Evolutionary conservation across 1,140 invertebrate genomes (phyloP).

Genomic region (Reticulitermes speratus): DNA sequence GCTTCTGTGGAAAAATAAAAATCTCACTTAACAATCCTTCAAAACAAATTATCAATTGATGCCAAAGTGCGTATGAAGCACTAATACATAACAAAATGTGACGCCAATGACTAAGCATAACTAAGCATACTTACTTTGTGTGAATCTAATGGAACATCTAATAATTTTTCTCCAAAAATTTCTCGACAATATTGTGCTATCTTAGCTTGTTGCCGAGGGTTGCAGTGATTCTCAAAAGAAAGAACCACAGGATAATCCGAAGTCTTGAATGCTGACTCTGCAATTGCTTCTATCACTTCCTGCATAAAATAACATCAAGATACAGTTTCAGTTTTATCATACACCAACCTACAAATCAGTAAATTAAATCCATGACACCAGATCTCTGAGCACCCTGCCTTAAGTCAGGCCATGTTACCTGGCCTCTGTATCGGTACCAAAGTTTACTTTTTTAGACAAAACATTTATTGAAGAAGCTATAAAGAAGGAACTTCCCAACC

Average conservation of each 20-base stretch:
- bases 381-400: not conserved
- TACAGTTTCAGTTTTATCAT: conserved; percentile 2
- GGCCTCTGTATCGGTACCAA: too few species aligned
- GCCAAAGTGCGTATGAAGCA: too few species aligned
- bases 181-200: conserved; percentile 95
- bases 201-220: conserved; percentile 93
- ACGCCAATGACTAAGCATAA: too few species aligned
- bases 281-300: conserved; percentile 96
- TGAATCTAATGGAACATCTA: conserved; percentile 84
- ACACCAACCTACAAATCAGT: not conserved
- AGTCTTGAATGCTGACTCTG: conserved; percentile 96
- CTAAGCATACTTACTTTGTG: conserved; percentile 61
- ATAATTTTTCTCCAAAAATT: conserved; percentile 92
- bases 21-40: too few species aligned
- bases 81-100: too few species aligned
- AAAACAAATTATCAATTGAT: too few species aligned
- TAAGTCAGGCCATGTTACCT: not conserved
- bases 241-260: conserved; percentile 94
- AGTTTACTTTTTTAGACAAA: too few species aligned
- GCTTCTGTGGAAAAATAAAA: too few species aligned
- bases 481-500: too few species aligned
- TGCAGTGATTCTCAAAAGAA: conserved; percentile 98
- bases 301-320: conserved; percentile 39
- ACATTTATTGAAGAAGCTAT: too few species aligned
- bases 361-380: not conserved